A percentile compares a stretch with the other conserved stretches of the same genome.
Conservation (phyloP, 2,888 invertebrate species). For the Phyllotreta cruciferae region DNA sequence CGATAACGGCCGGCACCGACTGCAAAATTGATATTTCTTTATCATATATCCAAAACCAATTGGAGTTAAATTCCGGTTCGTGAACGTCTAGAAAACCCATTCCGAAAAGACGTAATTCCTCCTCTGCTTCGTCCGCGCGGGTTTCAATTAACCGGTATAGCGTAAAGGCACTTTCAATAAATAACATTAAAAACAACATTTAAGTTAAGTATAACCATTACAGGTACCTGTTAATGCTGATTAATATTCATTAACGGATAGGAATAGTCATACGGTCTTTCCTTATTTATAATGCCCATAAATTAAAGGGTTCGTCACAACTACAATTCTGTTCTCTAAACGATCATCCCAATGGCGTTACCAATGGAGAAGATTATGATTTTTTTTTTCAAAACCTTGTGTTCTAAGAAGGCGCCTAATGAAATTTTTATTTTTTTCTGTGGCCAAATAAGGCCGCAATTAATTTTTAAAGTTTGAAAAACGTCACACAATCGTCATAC, state of each 20-base stretch:
- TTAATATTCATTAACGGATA: constrained; percentile 40
- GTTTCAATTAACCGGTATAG: constrained; percentile 34
- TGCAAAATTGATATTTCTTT: constrained; percentile 11
- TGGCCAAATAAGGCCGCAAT: too few species aligned
- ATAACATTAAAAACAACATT: constrained; percentile 38
- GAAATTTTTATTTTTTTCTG: too few species aligned
- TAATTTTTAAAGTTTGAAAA: too few species aligned
- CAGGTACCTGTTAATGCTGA: constrained; percentile 40
- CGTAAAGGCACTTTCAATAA: constrained; percentile 38
- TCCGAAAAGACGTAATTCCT: constrained; percentile 15
- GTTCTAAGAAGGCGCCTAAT: too few species aligned
- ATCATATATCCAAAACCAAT: constrained; percentile 3
- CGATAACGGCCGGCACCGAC: background rate
- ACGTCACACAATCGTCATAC: too few species aligned
- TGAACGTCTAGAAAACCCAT: constrained; percentile 6
- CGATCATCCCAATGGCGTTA: constrained; percentile 21
- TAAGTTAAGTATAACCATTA: constrained; percentile 40
- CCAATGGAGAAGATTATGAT: too few species aligned
- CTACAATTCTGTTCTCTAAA: constrained; percentile 26
- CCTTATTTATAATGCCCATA: constrained; percentile 35
- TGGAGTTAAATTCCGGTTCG: background rate
- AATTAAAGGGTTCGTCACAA: constrained; percentile 40
- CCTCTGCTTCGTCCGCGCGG: constrained; percentile 18
- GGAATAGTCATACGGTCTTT: constrained; percentile 34
- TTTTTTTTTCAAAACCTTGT: too few species aligned